Base-by-base conservation (phyloP, 1,140 invertebrate species). In the Musca vetustissima region DNA sequence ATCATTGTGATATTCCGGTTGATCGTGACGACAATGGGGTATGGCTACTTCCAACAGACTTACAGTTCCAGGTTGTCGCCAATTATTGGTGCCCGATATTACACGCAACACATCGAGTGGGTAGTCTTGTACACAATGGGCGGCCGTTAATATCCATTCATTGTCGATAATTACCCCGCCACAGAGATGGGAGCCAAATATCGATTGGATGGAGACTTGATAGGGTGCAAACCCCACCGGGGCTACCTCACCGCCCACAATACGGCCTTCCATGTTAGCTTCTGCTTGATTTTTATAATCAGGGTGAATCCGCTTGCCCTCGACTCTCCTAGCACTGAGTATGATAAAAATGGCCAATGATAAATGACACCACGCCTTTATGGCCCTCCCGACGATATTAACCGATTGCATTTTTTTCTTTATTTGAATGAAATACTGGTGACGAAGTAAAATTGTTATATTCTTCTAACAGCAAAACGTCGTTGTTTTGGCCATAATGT, bases 1-100 rank as follows among this genome's bases (percentile, higher is more conserved):
- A 68, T 88, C 86, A 69, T 88, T 87, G 13, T 70, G 66, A 70
- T 76, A 82, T 0, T 70, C 1, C 0, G 80, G 80, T 7, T 68
- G 64, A 36, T 82, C 76, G 53, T 85, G 77, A n/a, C 73, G 49
- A 9, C 73, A 76, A 48, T 80, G 79, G 1, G 73, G 66, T 6
- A 71, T 22, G 0, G 74, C 70, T 36, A 73, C 14, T 13, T 75
- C 72, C 0, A 73, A 71, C 25, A 64, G 67, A 4, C 73, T 66
- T 4, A 57, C 59, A 49, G 73, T 72, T 8, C 73, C 80, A 47
- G 81, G 75, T 49, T 22, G 24, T 0, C 61, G 48, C 1, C 71
- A 61, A 52, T 76, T 73, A 43, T 80, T 80, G 15, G 78, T 78
- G n/a, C 78, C 78, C 1, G 77, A 75, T n/a, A 75, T 68, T 0